Base-by-base conservation (phyloP, 2,888 invertebrate genomes). In the Trissoscelio sp. region DNA sequence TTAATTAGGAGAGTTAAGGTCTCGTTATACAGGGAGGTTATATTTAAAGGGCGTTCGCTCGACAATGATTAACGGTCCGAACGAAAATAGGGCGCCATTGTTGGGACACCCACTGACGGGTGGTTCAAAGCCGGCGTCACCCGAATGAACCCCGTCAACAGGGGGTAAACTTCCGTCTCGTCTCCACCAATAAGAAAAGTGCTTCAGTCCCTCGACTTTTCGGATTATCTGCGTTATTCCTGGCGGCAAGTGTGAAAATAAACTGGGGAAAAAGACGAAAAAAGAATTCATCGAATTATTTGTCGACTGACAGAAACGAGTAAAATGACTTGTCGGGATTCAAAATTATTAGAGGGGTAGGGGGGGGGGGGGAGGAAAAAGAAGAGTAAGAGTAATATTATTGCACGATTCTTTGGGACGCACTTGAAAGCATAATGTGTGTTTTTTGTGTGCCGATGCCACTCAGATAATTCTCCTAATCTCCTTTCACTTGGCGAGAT, bases 121-220 rank as follows among this genome's bases (percentile, higher is more conserved):
- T 44, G 62, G 66, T 64, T 66, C 46, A 64, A 64, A 51, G 57
- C 51, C 58, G 34, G 55, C 58, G 53, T 66, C 74, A 46, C 39
- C 48, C 64, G 75, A 82, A 75, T 39, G 72, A 75, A 72, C 62
- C 72, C 67, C 62, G 67, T 53, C 67, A 39, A 44, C 82, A 57
- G 79, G 75, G 77, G 79, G 66, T 75, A 67, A 75, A 82, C 79
- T 77, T 77, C 62, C 72, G 74, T 72, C 75, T 57, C 69, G 82
- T 79, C 73, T 75, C 75, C 66, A 57, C 75, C 82, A 77, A 79
- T 82, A 79, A 77, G 79, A 55, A 46, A 20, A 62, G 20, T 20
- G 42, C 34, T 31, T 6, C 34, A 42, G 28, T 62, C 74, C 66
- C 60, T 46, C 53, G 74, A 73, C 53, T 69, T 70, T 34, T 72